These are phyloP conservation scores for Dorcus hopei DNA, from an alignment of 2,888 invertebrate genomes.

Conservation along the genomic window DNA sequence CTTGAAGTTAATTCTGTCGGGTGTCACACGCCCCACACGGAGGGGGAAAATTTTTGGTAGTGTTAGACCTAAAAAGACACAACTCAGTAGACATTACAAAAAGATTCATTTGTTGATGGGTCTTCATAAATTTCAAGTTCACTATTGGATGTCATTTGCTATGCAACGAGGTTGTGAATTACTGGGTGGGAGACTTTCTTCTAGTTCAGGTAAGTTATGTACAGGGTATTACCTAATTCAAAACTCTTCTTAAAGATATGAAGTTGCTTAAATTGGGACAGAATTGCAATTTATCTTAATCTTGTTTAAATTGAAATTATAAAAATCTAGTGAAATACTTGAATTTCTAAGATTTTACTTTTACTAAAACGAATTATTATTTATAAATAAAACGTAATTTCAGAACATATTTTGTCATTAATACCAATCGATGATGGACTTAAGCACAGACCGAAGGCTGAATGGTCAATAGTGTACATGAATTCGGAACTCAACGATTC, in stretches of 20 bases:
- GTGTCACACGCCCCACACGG: slow-evolving; percentile 90
- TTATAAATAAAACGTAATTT: slow-evolving; percentile 7
- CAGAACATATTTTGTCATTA: slow-evolving; percentile 68
- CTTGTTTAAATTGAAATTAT: no score
- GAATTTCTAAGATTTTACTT: no score
- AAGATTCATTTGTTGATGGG: slow-evolving; percentile 82
- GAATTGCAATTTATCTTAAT: no score
- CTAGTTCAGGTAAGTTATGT: no score
- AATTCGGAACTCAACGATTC: slow-evolving; percentile 91
- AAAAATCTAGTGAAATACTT: no score
- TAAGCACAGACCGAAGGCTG: slow-evolving; percentile 78
- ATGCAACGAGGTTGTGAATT: slow-evolving; percentile 90
- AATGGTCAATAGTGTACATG: slow-evolving; percentile 91
- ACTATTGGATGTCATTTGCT: slow-evolving; percentile 98
- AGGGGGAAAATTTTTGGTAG: slow-evolving; percentile 87
- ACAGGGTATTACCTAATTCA: no score
- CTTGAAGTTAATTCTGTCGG: slow-evolving; percentile 86
- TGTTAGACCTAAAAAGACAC: slow-evolving; percentile 80
- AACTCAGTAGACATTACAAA: slow-evolving; percentile 89
- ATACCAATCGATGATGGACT: slow-evolving; percentile 76
- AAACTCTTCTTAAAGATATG: no score
- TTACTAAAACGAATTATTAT: no score
- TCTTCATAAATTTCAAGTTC: slow-evolving; percentile 81
- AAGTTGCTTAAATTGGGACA: no score
- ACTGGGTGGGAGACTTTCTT: slow-evolving; percentile 75